phyloP scores from a whole-genome alignment of 2,888 invertebrate genomes.

The Hirtodrosophila duncani region DNA sequence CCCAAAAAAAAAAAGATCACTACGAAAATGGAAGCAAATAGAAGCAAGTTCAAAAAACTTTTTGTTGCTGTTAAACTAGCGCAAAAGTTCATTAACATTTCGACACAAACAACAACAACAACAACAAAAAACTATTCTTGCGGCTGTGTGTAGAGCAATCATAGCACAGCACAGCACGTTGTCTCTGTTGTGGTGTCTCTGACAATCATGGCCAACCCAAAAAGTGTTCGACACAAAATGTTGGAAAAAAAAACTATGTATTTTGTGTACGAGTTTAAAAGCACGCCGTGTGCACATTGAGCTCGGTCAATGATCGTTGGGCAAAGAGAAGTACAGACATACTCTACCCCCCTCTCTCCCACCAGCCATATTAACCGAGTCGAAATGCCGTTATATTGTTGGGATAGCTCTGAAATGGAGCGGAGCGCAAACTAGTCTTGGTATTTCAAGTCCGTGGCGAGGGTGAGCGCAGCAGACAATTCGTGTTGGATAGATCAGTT shows the following conservation, averaged over 20 bases:
- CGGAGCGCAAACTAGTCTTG: slow-evolving; percentile 46
- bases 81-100: slow-evolving; percentile 76
- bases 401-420: slow-evolving; percentile 68
- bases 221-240: slow-evolving; percentile 20
- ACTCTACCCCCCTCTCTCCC: slow-evolving; percentile 4
- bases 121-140: slow-evolving; percentile 65
- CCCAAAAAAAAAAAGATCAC: slow-evolving; percentile 7
- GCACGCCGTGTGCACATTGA: slow-evolving; percentile 32
- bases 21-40: slow-evolving; percentile 28
- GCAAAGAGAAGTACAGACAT: background rate
- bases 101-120: too few species aligned
- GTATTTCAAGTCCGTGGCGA: background rate
- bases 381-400: slow-evolving; percentile 63
- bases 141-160: slow-evolving; percentile 24
- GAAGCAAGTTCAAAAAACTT: slow-evolving; percentile 57
- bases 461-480: background rate
- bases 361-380: slow-evolving; percentile 11
- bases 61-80: slow-evolving; percentile 60
- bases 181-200: too few species aligned
- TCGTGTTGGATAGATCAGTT: slow-evolving; percentile 57
- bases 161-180: background rate
- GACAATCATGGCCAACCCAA: slow-evolving; percentile 14
- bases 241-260: slow-evolving; percentile 28
- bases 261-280: slow-evolving; percentile 46
- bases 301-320: slow-evolving; percentile 56